Evolutionary conservation across 2,888 invertebrate genomes (phyloP).

Genomic region (Seira sanloemensis): DNA sequence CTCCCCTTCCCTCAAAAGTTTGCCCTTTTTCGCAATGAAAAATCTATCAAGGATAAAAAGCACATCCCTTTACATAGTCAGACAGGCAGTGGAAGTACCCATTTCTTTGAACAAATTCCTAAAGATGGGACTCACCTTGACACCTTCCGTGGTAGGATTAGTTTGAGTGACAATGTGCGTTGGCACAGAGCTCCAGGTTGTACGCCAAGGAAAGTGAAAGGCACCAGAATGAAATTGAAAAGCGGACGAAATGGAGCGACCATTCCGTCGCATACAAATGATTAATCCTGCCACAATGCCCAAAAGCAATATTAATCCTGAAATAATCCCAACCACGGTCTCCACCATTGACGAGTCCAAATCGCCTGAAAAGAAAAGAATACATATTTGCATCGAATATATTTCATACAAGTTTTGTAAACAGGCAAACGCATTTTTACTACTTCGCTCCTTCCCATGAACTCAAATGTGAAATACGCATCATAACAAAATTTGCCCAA

Average conservation of each 20-base stretch:
- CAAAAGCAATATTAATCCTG: constrained; percentile 70
- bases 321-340: constrained; percentile 72
- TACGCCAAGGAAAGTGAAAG: constrained; percentile 70
- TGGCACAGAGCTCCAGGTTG: constrained; percentile 72
- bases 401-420: neutral
- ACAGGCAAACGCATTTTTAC: neutral
- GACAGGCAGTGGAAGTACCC: too few relatives aligned
- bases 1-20: neutral
- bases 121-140: constrained; percentile 73
- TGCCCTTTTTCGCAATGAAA: neutral
- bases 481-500: too few relatives aligned
- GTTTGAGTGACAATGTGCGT: constrained; percentile 73
- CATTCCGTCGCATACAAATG: constrained; percentile 71
- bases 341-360: constrained; percentile 71
- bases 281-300: constrained; percentile 69
- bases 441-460: neutral
- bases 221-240: constrained; percentile 69
- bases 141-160: constrained; percentile 71
- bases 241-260: constrained; percentile 68
- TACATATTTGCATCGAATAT: neutral
- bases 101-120: too few relatives aligned
- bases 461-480: neutral
- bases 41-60: neutral
- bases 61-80: too few relatives aligned
- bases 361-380: constrained; percentile 67